phyloP scores from a whole-genome alignment of 2,113 vertebrate genomes.

The Lepus europaeus region DNA sequence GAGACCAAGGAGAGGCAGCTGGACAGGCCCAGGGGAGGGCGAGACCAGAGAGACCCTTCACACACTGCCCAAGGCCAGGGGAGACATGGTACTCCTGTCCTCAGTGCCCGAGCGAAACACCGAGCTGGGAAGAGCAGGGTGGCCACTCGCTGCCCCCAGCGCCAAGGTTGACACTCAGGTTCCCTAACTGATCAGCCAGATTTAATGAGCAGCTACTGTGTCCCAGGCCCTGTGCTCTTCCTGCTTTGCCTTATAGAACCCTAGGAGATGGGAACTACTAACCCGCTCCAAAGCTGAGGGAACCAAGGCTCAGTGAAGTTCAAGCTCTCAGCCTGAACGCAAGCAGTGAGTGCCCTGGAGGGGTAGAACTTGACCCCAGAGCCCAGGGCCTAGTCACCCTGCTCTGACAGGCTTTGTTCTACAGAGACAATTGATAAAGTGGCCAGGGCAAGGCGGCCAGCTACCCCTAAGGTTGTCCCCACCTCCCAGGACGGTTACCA shows the following conservation, averaged over 20 bases:
- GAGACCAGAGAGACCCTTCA: not conserved
- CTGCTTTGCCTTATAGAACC: not conserved
- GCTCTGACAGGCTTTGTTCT: conserved; percentile 40
- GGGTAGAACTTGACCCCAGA: conserved; percentile 37
- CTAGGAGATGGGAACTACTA: not conserved
- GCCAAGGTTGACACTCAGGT: not conserved
- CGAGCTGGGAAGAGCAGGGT: not conserved
- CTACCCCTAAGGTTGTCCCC: not conserved
- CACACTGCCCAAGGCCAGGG: not conserved
- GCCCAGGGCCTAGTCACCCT: not conserved
- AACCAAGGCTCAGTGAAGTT: conserved; percentile 16
- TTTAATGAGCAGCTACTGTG: not conserved
- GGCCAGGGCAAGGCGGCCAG: conserved; percentile 37
- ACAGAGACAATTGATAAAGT: not conserved
- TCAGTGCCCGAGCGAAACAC: not conserved
- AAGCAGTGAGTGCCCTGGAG: not conserved
- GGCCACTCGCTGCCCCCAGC: not conserved
- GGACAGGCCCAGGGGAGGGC: not conserved
- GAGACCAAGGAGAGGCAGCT: not conserved
- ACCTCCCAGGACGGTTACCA: conserved; percentile 49
- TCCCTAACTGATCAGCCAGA: not conserved
- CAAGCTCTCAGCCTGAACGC: not conserved
- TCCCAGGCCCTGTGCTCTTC: not conserved
- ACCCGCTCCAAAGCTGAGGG: not conserved
- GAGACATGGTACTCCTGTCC: not conserved